Base-by-base conservation (phyloP, 2,888 invertebrate species). In the Drepana falcataria region DNA sequence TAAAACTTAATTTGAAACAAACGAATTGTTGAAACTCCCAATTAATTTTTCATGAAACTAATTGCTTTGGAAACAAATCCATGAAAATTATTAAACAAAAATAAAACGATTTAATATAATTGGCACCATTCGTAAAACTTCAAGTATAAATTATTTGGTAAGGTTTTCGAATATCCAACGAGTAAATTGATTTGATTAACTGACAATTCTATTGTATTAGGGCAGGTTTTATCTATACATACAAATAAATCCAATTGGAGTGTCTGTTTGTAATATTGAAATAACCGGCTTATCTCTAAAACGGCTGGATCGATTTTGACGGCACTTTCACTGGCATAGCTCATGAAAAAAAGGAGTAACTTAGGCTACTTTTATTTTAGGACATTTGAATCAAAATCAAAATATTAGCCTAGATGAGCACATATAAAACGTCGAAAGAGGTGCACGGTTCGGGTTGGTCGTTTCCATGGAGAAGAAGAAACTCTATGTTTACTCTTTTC, bases 121-220 rank as follows among this genome's bases (percentile, higher is more conserved):
- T 71, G 70, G 68, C 69, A 66, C 63, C 65, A 70, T 65, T 64
- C 61, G 61, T 66, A 68, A 74, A 73, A 69, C 71, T 63, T 71
- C 67, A 64, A 66, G 66, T n/a, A 64, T 60, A 66, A 67, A 74
- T 73, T 70, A 65, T 66, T 74, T 21, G 76, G 72, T 66, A 75
- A 77, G 72, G 69, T 77, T 75, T 65, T 55, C 53, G 65, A 65
- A 73, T 69, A 68, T 64, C 63, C 64, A 63, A 64, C 67, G 67
- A 65, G 66, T 63, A 70, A 68, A 64, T 69, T 72, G 73, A 77
- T 77, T 75, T 68, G 74, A 71, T 74, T 66, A 65, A 64, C 69
- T 62, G 57, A 61, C 65, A 71, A 66, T 60, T 68, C 64, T 55
- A 53, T 55, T 59, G 63, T 60, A 63, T 55, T 61, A 55, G 62